Evolutionary conservation across 2,113 vertebrate species (phyloP).

Genomic region (Rhynchopsitta pachyrhyncha): DNA sequence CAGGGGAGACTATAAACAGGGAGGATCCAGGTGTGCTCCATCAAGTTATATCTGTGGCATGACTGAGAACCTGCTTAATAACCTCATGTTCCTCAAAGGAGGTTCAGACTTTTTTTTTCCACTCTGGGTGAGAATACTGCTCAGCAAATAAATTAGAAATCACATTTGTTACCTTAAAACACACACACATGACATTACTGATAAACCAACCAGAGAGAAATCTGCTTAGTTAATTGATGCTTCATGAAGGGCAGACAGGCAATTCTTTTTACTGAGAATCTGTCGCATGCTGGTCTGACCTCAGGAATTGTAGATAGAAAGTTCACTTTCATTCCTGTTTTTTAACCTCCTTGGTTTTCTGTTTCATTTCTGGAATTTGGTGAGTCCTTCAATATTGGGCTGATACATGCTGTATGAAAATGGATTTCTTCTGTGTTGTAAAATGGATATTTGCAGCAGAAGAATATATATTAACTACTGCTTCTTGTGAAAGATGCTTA

Average conservation of each 20-base stretch:
- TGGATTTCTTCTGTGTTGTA: background rate
- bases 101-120: background rate
- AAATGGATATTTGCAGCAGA: background rate
- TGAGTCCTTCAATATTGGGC: background rate
- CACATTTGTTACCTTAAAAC: background rate
- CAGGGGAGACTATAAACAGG: constrained; percentile 54
- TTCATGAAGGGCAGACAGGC: background rate
- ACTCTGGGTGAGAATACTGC: background rate
- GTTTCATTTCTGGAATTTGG: constrained; percentile 15
- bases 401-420: background rate
- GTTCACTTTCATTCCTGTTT: background rate
- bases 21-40: constrained; percentile 37
- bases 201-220: background rate
- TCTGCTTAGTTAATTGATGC: background rate
- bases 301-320: background rate
- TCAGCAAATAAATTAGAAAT: constrained; percentile 1
- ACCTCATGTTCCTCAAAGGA: background rate
- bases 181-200: background rate
- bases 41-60: background rate
- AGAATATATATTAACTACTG: background rate
- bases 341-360: background rate
- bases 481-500: background rate
- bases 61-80: constrained; percentile 2
- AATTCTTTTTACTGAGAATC: constrained; percentile 3
- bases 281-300: background rate